A percentile compares a stretch with the other conserved stretches of the same genome.
These are phyloP conservation scores for Paramuricea clavata DNA, from an alignment of 92 coral and sea anemone genomes.

Conservation along the genomic window DNA sequence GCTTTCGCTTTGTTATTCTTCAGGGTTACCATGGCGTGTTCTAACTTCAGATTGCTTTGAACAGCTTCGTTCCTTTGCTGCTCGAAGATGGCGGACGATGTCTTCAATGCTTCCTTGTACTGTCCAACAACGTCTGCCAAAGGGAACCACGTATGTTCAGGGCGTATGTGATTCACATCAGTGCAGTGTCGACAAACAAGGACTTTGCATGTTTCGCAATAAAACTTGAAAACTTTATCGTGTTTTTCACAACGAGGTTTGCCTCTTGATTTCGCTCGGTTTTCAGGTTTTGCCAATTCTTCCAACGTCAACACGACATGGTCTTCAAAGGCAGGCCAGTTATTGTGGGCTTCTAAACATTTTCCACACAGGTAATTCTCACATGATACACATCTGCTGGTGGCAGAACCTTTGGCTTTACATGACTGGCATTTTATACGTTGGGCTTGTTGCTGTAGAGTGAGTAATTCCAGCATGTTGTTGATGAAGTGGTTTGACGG, in stretches of 20 bases:
- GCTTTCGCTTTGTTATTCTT: background rate
- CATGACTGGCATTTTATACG: background rate
- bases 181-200: background rate
- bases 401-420: background rate
- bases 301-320: constrained; percentile 21
- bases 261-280: constrained; percentile 3
- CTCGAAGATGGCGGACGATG: background rate
- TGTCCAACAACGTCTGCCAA: background rate
- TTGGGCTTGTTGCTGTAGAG: background rate
- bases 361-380: background rate
- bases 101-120: background rate
- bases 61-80: background rate
- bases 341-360: background rate
- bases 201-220: background rate
- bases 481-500: no score
- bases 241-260: background rate
- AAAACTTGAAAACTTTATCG: background rate
- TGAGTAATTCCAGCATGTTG: background rate
- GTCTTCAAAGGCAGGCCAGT: constrained; percentile 16
- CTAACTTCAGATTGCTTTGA: background rate
- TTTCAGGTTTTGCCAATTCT: constrained; percentile 18
- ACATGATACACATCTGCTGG: background rate
- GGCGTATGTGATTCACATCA: background rate
- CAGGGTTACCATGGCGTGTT: background rate
- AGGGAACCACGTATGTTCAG: background rate